Conservation (phyloP, 2,113 vertebrate genomes). For the Candoia aspera region DNA sequence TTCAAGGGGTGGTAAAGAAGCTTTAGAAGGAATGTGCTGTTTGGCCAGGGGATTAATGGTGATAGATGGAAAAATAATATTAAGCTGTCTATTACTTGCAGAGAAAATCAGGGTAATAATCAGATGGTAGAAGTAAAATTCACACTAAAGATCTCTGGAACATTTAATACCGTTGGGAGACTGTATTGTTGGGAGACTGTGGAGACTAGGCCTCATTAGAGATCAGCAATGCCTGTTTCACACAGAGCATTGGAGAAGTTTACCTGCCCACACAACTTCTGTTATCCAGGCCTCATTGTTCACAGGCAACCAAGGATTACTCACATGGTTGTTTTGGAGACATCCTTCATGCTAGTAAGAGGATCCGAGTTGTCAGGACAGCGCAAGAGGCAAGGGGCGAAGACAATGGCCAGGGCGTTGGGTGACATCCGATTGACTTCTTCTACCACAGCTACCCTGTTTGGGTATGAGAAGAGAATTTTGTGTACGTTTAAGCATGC, state of each 20-base stretch:
- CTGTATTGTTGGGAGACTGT: background rate
- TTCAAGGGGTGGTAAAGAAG: no score
- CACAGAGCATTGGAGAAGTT: background rate
- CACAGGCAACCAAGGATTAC: constrained; percentile 45
- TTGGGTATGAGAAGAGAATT: background rate
- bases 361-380: constrained; percentile 92
- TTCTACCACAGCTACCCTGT: constrained; percentile 91
- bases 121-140: background rate
- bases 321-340: constrained; percentile 95
- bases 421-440: constrained; percentile 95
- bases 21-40: background rate
- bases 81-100: background rate
- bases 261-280: background rate
- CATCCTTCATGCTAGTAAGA: constrained; percentile 95
- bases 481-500: background rate
- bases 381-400: constrained; percentile 93
- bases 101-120: background rate
- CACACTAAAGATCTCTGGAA: background rate
- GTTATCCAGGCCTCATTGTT: background rate
- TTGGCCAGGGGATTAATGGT: background rate
- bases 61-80: background rate
- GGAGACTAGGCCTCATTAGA: background rate
- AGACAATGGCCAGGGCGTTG: constrained; percentile 92
- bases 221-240: background rate
- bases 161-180: background rate